Evolutionary conservation across 1,140 invertebrate genomes (phyloP), one percentile per base, ranked within the genome.

Genomic region (Drosophila ogumai): DNA sequence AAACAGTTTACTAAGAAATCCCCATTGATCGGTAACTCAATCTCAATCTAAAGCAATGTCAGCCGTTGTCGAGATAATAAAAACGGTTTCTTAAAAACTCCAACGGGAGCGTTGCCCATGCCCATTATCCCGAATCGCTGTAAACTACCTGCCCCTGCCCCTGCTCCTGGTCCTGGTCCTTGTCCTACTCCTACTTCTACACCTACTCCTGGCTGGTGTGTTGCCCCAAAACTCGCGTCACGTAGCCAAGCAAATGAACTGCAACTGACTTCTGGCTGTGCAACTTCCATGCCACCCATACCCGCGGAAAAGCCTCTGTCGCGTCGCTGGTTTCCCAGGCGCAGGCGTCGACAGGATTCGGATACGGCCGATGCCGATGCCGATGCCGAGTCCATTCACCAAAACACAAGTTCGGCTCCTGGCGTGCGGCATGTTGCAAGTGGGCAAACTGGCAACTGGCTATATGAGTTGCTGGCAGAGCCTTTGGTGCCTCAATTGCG

Each of bases 401-500:
- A 82, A 82, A 82, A 67, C 31, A 68, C 43, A 47, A 56, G 41
- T 47, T 44, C 71, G 71, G 69, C 60, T 69, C 34, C 28, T 63
- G 61, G 28, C 55, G 47, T 61, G 60, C 60, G 61, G 56, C 61
- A 61, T 65, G 61, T 65, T 61, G 61, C 61, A 64, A 64, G 61
- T 60, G 59, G 43, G 66, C 68, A 25, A 25, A 41, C 25, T 46
- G 12, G 44, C 44, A 46, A 46, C 46, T 19, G 65, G 57, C 55
- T 75, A 75, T 79, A 71, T 84, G 80, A 74, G 46, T 25, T 55
- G 31, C 59, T 58, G 67, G 55, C 67, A 63, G 46, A 49, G 67
- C 49, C 31, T 19, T 49, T 71, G 72, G 17, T 67, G 73, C 36
- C 73, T 85, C 81, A 85, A 81, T 81, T 68, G 81, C 81, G 81